Conservation (phyloP, 1,140 invertebrate genomes). For the Brachionus manjavacas region DNA sequence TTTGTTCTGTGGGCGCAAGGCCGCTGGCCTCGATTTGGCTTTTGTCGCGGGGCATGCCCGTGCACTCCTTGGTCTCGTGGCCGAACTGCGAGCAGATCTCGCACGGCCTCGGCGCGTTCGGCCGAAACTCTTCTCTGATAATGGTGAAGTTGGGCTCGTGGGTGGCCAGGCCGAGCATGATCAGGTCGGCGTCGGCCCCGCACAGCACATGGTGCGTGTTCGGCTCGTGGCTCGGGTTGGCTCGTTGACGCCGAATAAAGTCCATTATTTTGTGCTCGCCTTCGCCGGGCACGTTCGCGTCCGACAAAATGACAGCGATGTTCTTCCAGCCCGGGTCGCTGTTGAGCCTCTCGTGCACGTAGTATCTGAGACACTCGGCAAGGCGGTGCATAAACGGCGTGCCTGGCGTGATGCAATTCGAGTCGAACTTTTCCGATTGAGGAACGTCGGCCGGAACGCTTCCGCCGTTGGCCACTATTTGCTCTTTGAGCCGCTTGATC, state of each 20-base stretch:
- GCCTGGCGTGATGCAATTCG: constrained; percentile 96
- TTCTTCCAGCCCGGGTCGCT: constrained; percentile 90
- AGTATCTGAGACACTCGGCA: constrained; percentile 88
- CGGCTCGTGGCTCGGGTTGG: constrained; percentile 89
- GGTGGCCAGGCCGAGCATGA: constrained; percentile 94
- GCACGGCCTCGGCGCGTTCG: constrained; percentile 89
- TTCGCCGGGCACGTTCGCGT: constrained; percentile 96
- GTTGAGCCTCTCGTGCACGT: constrained; percentile 87
- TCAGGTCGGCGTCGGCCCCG: constrained; percentile 82
- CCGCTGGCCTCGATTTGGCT: constrained; percentile 58
- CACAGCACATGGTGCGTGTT: constrained; percentile 95
- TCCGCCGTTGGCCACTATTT: constrained; percentile 66
- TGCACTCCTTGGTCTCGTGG: constrained; percentile 92
- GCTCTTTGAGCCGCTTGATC: constrained; percentile 66
- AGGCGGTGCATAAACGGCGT: constrained; percentile 95
- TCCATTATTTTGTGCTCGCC: constrained; percentile 99
- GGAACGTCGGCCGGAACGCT: constrained; percentile 78
- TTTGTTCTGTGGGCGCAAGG: constrained; percentile 58
- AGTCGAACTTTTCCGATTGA: constrained; percentile 83
- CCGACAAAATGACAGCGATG: constrained; percentile 88
- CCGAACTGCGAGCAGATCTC: constrained; percentile 91
- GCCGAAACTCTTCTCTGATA: constrained; percentile 90
- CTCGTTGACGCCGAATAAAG: constrained; percentile 88
- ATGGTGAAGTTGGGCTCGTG: constrained; percentile 96
- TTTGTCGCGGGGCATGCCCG: constrained; percentile 63